Percentiles rank a stretch among this genome's conserved stretches.
Evolutionary conservation across 2,888 invertebrate genomes (phyloP).

Genomic region (Lysandra coridon): DNA sequence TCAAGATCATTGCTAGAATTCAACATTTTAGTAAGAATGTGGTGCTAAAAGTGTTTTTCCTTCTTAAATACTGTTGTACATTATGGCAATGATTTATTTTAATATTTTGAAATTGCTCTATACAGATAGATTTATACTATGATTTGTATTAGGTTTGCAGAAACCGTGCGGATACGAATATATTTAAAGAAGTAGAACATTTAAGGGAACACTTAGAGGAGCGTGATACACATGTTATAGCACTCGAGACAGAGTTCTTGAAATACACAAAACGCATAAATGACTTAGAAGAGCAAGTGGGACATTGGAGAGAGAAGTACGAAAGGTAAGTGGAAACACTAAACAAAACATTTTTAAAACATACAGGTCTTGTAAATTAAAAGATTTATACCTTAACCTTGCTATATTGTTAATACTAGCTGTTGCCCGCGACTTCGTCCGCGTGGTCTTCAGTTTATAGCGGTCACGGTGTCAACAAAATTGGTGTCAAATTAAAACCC

Average conservation of each 20-base stretch:
- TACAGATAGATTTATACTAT: constrained; percentile 52
- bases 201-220: constrained; percentile 90
- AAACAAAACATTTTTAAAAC: neutral
- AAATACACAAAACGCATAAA: constrained; percentile 89
- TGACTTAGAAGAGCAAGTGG: constrained; percentile 89
- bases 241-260: constrained; percentile 92
- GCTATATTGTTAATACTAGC: too few relatives aligned
- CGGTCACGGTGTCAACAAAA: too few relatives aligned
- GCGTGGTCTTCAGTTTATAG: too few relatives aligned
- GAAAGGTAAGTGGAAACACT: constrained; percentile 80
- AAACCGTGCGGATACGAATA: constrained; percentile 79
- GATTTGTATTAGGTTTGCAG: constrained; percentile 69
- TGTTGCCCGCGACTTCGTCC: too few relatives aligned
- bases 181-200: constrained; percentile 93
- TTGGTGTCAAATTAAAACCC: too few relatives aligned
- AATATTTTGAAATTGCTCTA: constrained; percentile 34
- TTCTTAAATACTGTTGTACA: neutral
- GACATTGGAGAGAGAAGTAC: constrained; percentile 96
- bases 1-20: constrained; percentile 16
- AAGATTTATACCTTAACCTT: too few relatives aligned
- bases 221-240: constrained; percentile 90
- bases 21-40: neutral
- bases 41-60: neutral
- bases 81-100: constrained; percentile 29
- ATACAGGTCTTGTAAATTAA: neutral